A percentile compares a stretch with the other conserved stretches of the same genome.
These are phyloP conservation scores for Pterobdella sp. DNA, from an alignment of 2,888 invertebrate species.

Conservation along the genomic window DNA sequence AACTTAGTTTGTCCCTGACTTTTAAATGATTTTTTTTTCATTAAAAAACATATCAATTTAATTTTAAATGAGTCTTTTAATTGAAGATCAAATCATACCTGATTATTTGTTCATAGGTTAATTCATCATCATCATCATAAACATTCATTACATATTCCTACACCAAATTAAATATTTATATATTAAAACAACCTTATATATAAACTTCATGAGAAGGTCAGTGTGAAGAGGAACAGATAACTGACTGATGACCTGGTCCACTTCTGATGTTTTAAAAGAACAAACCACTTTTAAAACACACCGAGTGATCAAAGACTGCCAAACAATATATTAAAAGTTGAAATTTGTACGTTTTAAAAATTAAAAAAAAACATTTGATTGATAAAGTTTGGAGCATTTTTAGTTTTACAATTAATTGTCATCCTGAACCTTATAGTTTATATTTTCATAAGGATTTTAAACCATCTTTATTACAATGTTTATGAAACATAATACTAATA, in stretches of 20 bases:
- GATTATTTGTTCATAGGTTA: no score
- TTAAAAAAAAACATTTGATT: neutral
- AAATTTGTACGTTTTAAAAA: neutral
- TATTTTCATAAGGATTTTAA: no score
- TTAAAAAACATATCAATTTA: no score
- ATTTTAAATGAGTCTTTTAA: no score
- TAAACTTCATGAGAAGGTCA: constrained; percentile 93
- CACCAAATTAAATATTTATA: no score
- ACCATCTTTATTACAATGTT: no score
- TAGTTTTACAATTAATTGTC: neutral
- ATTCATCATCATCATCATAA: no score
- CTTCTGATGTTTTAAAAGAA: constrained; percentile 83
- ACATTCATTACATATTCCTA: no score
- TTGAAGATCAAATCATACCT: no score
- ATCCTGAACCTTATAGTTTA: no score
- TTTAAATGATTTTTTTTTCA: neutral
- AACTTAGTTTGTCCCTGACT: no score
- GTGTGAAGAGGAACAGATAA: constrained; percentile 67
- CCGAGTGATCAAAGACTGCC: constrained; percentile 76
- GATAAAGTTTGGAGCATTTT: neutral
- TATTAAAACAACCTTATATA: constrained; percentile 49
- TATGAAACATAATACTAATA: no score
- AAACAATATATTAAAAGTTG: constrained; percentile 12
- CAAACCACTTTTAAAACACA: constrained; percentile 79
- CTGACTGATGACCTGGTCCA: constrained; percentile 76